phyloP scores from a whole-genome alignment of 2,797 vertebrate genomes.

The Tadarida brasiliensis region DNA sequence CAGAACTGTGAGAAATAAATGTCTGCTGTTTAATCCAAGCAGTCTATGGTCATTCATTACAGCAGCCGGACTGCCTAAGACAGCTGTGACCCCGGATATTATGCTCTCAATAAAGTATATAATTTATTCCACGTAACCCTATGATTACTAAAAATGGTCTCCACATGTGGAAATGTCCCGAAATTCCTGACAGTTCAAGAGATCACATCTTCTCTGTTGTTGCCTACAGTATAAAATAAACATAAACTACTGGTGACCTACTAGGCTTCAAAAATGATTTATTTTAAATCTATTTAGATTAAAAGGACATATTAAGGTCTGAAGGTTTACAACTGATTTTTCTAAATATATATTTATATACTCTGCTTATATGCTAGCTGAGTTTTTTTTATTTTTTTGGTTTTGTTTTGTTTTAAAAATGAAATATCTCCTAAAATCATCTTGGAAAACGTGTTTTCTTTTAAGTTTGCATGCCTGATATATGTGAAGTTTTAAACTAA shows the following conservation, averaged over 20 bases:
- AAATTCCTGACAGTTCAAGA: background rate
- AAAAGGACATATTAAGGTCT: background rate
- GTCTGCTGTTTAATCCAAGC: background rate
- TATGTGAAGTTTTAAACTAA: conserved; percentile 17
- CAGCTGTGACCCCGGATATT: conserved; percentile 66
- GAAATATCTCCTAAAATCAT: background rate
- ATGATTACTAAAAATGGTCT: conserved; percentile 60
- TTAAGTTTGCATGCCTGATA: background rate
- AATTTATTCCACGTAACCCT: conserved; percentile 49
- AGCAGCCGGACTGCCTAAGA: background rate
- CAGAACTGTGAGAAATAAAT: background rate
- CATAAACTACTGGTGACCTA: background rate
- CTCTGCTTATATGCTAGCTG: background rate
- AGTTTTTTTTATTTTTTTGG: background rate
- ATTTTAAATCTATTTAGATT: background rate
- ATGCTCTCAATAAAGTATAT: conserved; percentile 72
- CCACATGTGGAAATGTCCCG: conserved; percentile 57
- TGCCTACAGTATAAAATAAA: conserved; percentile 3
- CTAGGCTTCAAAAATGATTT: conserved; percentile 24
- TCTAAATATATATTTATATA: conserved; percentile 15
- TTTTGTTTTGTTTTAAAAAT: background rate
- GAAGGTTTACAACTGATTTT: background rate
- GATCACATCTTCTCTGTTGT: background rate
- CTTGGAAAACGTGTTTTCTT: background rate
- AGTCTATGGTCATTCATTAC: background rate